phyloP scores from a whole-genome alignment of 2,888 invertebrate species.

The Ochropleura plecta region DNA sequence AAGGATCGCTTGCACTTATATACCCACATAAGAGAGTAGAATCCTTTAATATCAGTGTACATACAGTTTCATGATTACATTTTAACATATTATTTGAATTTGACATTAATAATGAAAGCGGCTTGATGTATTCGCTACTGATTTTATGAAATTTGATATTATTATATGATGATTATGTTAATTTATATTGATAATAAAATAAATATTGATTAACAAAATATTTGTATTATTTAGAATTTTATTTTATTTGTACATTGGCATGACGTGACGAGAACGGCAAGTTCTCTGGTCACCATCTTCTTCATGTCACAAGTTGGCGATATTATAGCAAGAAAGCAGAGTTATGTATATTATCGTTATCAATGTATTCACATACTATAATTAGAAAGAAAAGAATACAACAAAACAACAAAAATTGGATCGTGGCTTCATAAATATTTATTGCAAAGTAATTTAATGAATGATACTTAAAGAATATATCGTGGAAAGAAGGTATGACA shows the following conservation, averaged over 20 bases:
- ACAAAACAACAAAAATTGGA: not conserved
- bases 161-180: slow-evolving; percentile 81
- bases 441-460: not conserved
- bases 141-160: slow-evolving; percentile 82
- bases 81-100: slow-evolving; percentile 71
- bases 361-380: not conserved
- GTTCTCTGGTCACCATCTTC: not conserved
- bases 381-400: not conserved
- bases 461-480: not conserved
- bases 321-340: not conserved
- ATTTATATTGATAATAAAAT: slow-evolving; percentile 85
- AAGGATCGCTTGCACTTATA: slow-evolving; percentile 87
- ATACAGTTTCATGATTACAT: slow-evolving; percentile 67
- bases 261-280: not conserved
- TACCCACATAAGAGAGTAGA: slow-evolving; percentile 84
- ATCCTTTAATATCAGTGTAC: slow-evolving; percentile 75
- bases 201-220: slow-evolving; percentile 85
- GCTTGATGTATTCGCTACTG: slow-evolving; percentile 84
- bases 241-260: slow-evolving; percentile 36
- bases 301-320: not conserved
- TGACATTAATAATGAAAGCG: slow-evolving; percentile 81
- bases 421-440: slow-evolving; percentile 5
- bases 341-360: not conserved
- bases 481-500: not conserved
- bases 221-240: slow-evolving; percentile 66